phyloP scores from a whole-genome alignment of 2,113 vertebrate genomes.

The Diphyllodes magnificus region DNA sequence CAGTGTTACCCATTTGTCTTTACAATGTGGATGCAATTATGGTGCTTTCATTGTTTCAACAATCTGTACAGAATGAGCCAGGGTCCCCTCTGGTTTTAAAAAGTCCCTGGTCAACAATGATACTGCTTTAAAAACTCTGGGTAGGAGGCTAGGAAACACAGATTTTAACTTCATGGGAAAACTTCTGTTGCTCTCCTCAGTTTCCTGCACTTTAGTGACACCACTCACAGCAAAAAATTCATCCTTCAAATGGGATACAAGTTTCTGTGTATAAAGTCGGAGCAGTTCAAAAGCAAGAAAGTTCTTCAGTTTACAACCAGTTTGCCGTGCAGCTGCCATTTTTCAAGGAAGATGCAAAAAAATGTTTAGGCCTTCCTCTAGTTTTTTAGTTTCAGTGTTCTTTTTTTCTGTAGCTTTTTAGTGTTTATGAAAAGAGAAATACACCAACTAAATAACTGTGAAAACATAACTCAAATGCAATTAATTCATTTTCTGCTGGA shows the following conservation, averaged over 20 bases:
- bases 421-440: background rate
- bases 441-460: background rate
- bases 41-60: conserved; percentile 33
- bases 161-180: background rate
- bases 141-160: background rate
- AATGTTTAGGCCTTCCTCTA: background rate
- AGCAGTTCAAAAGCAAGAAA: background rate
- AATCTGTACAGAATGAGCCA: background rate
- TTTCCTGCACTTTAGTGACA: background rate
- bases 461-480: background rate
- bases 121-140: background rate
- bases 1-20: conserved; percentile 23
- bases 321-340: background rate
- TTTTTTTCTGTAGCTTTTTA: background rate
- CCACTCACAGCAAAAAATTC: background rate
- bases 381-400: background rate
- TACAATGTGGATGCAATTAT: conserved; percentile 34
- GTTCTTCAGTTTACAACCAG: background rate
- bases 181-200: background rate
- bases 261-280: background rate
- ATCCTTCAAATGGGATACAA: background rate
- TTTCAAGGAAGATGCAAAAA: background rate
- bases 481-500: background rate
- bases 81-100: background rate
- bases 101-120: background rate